phyloP scores from a whole-genome alignment of 2,113 vertebrate species.

The Charadrius vociferus region DNA sequence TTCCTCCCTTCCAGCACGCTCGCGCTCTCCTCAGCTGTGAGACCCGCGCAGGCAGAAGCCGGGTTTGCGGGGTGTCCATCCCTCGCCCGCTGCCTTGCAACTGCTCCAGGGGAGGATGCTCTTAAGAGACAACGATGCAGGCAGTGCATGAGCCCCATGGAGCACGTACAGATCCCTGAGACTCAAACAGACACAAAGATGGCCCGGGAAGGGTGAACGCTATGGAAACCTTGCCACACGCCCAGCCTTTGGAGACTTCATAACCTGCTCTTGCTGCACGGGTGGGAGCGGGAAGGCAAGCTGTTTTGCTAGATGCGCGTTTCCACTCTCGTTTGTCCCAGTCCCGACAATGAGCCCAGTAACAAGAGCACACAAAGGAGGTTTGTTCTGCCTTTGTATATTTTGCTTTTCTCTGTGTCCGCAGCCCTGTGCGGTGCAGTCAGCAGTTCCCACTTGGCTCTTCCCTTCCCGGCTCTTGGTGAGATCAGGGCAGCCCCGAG shows the following conservation, averaged over 20 bases:
- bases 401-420: background rate
- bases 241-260: background rate
- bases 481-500: background rate
- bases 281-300: background rate
- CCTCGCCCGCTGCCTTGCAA: background rate
- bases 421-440: background rate
- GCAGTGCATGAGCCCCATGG: background rate
- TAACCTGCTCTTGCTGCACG: background rate
- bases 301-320: background rate
- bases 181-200: accelerated
- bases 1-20: background rate
- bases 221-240: background rate
- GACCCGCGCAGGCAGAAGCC: background rate
- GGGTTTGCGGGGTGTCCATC: background rate
- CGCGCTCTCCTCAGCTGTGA: background rate
- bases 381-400: slow-evolving; percentile 12
- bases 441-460: background rate
- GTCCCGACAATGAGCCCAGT: background rate
- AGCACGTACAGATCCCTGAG: accelerated
- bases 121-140: accelerated
- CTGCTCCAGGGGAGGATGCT: accelerated
- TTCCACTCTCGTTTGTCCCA: background rate
- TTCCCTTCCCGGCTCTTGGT: background rate
- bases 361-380: background rate
- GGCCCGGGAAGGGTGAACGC: background rate